Conservation (phyloP, 2,888 invertebrate genomes). For the Eudemis profundana region DNA sequence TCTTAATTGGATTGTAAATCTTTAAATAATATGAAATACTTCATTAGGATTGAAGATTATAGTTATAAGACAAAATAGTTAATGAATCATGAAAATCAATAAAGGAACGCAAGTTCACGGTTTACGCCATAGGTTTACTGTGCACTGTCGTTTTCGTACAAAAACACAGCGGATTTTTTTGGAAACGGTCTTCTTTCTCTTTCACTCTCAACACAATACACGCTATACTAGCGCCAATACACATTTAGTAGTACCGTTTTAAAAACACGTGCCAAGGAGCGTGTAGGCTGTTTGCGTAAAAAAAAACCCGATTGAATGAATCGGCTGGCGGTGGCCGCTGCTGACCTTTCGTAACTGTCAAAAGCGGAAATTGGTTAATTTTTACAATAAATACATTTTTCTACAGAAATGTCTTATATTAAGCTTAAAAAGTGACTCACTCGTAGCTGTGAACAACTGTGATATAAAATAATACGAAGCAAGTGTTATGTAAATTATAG, state of each 20-base stretch:
- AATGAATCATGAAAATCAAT: constrained; percentile 41
- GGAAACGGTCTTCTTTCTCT: constrained; percentile 28
- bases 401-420: constrained; percentile 49
- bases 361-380: constrained; percentile 71
- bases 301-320: constrained; percentile 55
- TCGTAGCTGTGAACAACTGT: constrained; percentile 59
- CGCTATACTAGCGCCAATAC: constrained; percentile 33
- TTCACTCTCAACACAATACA: not conserved
- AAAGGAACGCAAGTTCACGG: constrained; percentile 27
- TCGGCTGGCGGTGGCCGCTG: too few relatives aligned
- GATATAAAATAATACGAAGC: constrained; percentile 51
- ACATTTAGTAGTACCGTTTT: constrained; percentile 38
- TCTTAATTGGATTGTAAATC: too few relatives aligned
- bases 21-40: too few relatives aligned
- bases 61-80: not conserved
- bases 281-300: constrained; percentile 51
- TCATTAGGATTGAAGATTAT: not conserved
- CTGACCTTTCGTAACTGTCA: constrained; percentile 76
- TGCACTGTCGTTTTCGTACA: constrained; percentile 6
- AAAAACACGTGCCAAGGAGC: constrained; percentile 46
- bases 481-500: constrained; percentile 47
- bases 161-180: constrained; percentile 9
- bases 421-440: constrained; percentile 51
- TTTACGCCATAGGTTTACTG: too few relatives aligned
- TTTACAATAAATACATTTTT: constrained; percentile 57